A percentile compares a stretch with the other conserved stretches of the same genome.
phyloP scores from a whole-genome alignment of 1,140 invertebrate species.

The Zaprionus inermis region DNA sequence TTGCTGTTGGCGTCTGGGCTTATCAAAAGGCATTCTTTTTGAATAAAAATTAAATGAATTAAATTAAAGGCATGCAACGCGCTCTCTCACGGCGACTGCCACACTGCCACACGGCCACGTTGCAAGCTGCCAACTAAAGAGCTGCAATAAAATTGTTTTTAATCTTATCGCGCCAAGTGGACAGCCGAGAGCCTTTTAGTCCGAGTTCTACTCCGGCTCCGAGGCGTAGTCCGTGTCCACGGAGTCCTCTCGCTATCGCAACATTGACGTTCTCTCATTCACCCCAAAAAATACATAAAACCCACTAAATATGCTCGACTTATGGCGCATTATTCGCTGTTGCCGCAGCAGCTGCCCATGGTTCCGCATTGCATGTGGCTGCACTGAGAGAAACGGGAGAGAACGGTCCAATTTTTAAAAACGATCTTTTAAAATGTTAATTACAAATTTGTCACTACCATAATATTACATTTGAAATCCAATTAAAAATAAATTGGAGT shows the following conservation, averaged over 20 bases:
- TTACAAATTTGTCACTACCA: too few species aligned
- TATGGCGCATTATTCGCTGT: conserved; percentile 68
- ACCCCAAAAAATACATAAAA: conserved; percentile 59
- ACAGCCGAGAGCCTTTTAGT: conserved; percentile 73
- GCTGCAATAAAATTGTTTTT: conserved; percentile 83
- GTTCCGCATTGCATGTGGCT: conserved; percentile 50
- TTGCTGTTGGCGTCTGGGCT: conserved; percentile 51
- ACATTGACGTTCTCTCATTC: conserved; percentile 19
- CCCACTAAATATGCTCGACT: conserved; percentile 77
- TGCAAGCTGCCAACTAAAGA: conserved; percentile 75
- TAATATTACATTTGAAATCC: too few species aligned
- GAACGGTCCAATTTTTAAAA: too few species aligned
- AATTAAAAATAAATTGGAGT: too few species aligned
- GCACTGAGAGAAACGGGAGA: conserved; percentile 21
- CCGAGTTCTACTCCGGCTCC: conserved; percentile 5
- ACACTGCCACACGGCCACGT: background rate
- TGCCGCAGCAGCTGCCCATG: conserved; percentile 29
- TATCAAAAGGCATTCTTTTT: conserved; percentile 79
- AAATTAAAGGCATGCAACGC: conserved; percentile 70
- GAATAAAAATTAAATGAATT: conserved; percentile 84
- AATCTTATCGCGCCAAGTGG: conserved; percentile 76
- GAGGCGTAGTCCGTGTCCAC: background rate
- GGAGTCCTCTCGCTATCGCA: conserved; percentile 37
- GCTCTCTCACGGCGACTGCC: conserved; percentile 30
- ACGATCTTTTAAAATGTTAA: too few species aligned